Base-by-base conservation (phyloP, 2,797 vertebrate species). In the Oreochromis mossambicus region DNA sequence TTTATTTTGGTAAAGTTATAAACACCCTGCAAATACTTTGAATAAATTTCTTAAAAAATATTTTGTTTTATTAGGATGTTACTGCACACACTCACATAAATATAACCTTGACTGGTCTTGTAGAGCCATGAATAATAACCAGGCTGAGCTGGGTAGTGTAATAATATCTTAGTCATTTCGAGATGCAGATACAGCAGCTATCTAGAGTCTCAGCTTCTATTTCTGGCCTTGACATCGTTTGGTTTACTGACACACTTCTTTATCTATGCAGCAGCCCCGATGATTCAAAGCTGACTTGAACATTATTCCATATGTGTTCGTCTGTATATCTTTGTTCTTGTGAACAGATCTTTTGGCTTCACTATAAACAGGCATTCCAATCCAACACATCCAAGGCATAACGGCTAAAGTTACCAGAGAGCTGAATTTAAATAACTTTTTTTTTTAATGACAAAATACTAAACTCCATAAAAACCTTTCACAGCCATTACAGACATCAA, bases 141-240 rank as follows among this genome's bases (percentile, higher is more conserved):
- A 77, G 68, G 26, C 21, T 17, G 12, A 61, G 11, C 36, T 17
- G 38, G 15, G 12, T 51, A 12, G n/a, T 84, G 29, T 79, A 88
- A 88, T 83, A 84, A 90, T 83, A 89, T 68, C 68, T 24, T 41
- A 11, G 54, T 50, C 2, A 75, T 81, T 85, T 80, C 38, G 21
- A 85, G 61, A 66, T 29, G 51, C 56, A 46, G 78, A 61, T 52
- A 66, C 12, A 12, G 7, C 24, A 73, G 84, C 84, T 43, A 87
- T 82, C 76, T 82, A 87, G 77, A 90, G 82, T 83, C 83, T 79
- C 77, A 73, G 34, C 50, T 46, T 92, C 90, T 93, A 92, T 91
- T 92, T 91, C 12, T 32, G 87, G 63, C 43, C 26, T 43, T 88
- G 78, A 77, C 56, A 76, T 88, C 83, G 38, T 58, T 82, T 73